Evolutionary conservation across 2,113 vertebrate species (phyloP).

Genomic region (Semicossyphus pulcher): DNA sequence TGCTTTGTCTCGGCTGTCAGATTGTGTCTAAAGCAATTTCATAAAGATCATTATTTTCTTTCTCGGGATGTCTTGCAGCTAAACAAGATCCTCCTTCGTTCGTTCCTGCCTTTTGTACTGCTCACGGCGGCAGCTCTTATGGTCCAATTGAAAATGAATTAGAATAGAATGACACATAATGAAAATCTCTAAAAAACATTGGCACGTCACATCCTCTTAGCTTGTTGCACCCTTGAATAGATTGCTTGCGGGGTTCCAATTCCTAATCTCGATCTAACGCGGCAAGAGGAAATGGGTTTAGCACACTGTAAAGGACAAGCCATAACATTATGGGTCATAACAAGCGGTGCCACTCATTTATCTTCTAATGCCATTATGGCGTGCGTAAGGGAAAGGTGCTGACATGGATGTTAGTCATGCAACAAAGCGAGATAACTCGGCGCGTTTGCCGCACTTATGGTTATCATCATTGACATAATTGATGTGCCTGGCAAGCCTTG

Average conservation of each 20-base stretch:
- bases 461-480: slow-evolving; percentile 63
- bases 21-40: slow-evolving; percentile 82
- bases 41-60: slow-evolving; percentile 83
- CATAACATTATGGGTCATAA: slow-evolving; percentile 75
- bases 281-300: slow-evolving; percentile 74
- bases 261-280: slow-evolving; percentile 63
- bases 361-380: slow-evolving; percentile 78
- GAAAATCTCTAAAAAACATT: slow-evolving; percentile 83
- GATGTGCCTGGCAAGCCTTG: slow-evolving; percentile 49
- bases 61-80: slow-evolving; percentile 67
- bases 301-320: slow-evolving; percentile 73
- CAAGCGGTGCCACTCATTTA: slow-evolving; percentile 77
- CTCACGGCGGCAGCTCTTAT: slow-evolving; percentile 75
- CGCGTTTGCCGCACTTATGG: slow-evolving; percentile 40
- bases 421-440: slow-evolving; percentile 56
- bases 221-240: slow-evolving; percentile 80
- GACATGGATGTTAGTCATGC: slow-evolving; percentile 73
- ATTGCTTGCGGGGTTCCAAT: slow-evolving; percentile 83
- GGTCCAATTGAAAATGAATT: slow-evolving; percentile 85
- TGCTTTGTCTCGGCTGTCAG: slow-evolving; percentile 78
- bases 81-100: slow-evolving; percentile 77
- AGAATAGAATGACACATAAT: slow-evolving; percentile 85
- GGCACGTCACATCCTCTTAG: slow-evolving; percentile 83
- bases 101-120: slow-evolving; percentile 60
- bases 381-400: slow-evolving; percentile 61